Conservation (phyloP, 2,888 invertebrate species). For the Scaptomyza cyrtandrae region DNA sequence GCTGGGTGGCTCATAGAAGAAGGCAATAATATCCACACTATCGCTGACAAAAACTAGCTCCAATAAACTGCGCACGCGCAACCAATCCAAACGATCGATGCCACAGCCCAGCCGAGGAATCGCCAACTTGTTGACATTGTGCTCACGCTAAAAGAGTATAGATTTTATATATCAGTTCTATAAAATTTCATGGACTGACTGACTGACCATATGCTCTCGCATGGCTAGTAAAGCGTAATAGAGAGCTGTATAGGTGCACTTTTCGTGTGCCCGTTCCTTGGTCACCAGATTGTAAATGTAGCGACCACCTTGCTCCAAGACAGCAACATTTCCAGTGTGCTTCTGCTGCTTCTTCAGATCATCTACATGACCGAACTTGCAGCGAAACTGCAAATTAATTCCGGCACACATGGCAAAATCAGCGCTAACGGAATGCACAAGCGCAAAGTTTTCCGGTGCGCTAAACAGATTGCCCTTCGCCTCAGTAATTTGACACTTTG, state of each 20-base stretch:
- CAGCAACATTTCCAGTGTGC: conserved; percentile 85
- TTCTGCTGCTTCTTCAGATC: conserved; percentile 81
- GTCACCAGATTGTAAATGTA: conserved; percentile 87
- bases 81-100: conserved; percentile 88
- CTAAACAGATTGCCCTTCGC: conserved; percentile 85
- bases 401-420: conserved; percentile 87
- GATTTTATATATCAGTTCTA: neutral
- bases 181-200: too few relatives aligned
- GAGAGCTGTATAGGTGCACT: conserved; percentile 85
- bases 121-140: conserved; percentile 86
- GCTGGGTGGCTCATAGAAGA: conserved; percentile 83
- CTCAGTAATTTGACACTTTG: conserved; percentile 83
- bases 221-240: conserved; percentile 84
- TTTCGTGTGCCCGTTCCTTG: conserved; percentile 85
- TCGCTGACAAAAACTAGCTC: conserved; percentile 85
- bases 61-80: conserved; percentile 84
- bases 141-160: conserved; percentile 70
- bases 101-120: conserved; percentile 89
- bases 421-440: conserved; percentile 87
- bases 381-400: conserved; percentile 85
- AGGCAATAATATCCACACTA: conserved; percentile 85
- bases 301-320: conserved; percentile 84
- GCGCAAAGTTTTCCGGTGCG: conserved; percentile 84
- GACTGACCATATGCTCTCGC: conserved; percentile 82
- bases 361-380: conserved; percentile 77